phyloP scores from a whole-genome alignment of 1,140 invertebrate genomes.

The Sinella curviseta region DNA sequence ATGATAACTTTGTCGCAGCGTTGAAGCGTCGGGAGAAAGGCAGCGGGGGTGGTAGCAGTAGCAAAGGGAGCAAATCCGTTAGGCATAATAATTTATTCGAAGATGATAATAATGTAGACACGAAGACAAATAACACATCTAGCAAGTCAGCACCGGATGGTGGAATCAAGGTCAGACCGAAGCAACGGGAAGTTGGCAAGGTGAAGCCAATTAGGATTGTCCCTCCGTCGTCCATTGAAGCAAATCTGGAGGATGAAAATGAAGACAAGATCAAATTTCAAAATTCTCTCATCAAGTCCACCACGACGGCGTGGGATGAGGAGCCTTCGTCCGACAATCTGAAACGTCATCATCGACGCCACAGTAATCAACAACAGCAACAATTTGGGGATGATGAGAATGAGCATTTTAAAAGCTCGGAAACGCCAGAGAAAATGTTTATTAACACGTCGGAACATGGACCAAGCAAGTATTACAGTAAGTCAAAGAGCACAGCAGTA shows the following conservation, averaged over 20 bases:
- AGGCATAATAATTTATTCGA: background rate
- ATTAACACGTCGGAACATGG: background rate
- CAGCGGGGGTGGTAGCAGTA: background rate
- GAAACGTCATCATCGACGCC: background rate
- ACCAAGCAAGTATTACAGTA: background rate
- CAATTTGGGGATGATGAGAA: background rate
- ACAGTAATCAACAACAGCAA: background rate
- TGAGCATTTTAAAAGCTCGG: background rate
- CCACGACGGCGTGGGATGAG: background rate
- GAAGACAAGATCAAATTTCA: background rate
- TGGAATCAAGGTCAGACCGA: background rate
- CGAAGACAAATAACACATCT: background rate
- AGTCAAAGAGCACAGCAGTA: background rate
- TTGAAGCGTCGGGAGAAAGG: background rate
- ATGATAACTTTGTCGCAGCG: background rate
- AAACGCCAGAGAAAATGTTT: slow-evolving; percentile 17
- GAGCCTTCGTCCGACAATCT: background rate
- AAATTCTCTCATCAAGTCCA: background rate
- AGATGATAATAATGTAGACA: background rate
- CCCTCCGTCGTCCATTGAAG: background rate
- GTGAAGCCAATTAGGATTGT: slow-evolving; percentile 10
- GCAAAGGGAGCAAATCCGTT: background rate
- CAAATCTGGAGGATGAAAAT: background rate
- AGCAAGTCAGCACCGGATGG: background rate
- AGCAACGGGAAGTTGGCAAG: background rate